Evolutionary conservation across 2,113 vertebrate genomes (phyloP), one percentile per base, ranked within the genome.

Genomic region (Australoheros scitulus): DNA sequence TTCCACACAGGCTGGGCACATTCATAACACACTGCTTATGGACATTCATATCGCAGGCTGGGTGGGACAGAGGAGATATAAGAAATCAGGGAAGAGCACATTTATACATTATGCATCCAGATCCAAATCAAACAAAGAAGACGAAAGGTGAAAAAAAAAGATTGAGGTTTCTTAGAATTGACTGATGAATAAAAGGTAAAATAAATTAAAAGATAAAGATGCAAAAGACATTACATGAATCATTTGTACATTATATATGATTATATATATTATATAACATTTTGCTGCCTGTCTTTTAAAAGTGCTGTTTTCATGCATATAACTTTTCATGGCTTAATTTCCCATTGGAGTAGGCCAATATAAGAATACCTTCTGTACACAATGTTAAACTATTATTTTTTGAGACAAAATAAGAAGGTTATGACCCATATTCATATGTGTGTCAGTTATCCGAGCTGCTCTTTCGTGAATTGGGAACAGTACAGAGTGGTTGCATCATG

Each of bases 21-120:
- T 98, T 99, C 82, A 99, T 97, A 2, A 99, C 98, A 1, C 98
- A 99, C 80, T 97, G 96, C 63, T 99, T 99, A 87, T 99, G 98
- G 24, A 99, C 98, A 0, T 99, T 99, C 97, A 99, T 98, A 5
- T 99, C 98, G 17, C 98, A 99, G 84, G 98, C 98, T 99, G 96
- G 5, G 5, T 80, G 79, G 79, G 57, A 76, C 7, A 83, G 10
- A 79, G 26, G 9, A 87, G 20, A 78, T 2, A n/a, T 41, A 76
- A 36, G 29, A 59, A 14, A 43, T 79, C 13, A 85, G 26, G 11
- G 6, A 70, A 15, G 15, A 85, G 11, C 18, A n/a, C 6, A 3
- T 61, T 72, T 15, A 63, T 11, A 3, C 11, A 20, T 32, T 76
- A 63, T 14, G 4, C 9, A 41, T 38, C 76, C 43, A 38, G 41